Percentiles rank a stretch among this genome's conserved stretches.
phyloP scores from a whole-genome alignment of 2,113 vertebrate genomes.

The Melanocharis versteri region DNA sequence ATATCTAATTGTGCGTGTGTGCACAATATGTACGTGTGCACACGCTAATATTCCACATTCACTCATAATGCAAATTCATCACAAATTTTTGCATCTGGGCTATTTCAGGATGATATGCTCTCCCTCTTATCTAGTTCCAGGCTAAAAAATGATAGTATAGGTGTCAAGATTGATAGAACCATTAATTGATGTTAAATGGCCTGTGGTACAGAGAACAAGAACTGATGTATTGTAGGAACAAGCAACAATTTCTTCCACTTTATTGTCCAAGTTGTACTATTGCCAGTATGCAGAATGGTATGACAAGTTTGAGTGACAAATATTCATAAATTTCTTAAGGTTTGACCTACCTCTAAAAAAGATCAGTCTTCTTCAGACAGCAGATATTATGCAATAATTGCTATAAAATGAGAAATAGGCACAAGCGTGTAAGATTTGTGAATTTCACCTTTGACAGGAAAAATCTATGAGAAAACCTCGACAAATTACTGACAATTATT shows the following conservation, averaged over 20 bases:
- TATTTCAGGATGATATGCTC: background rate
- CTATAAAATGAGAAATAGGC: background rate
- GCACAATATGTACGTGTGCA: background rate
- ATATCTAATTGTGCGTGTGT: background rate
- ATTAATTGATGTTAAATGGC: background rate
- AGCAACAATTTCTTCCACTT: background rate
- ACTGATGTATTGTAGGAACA: background rate
- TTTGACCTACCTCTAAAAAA: background rate
- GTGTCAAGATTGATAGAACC: background rate
- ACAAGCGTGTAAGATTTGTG: fast-evolving
- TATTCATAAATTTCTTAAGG: background rate
- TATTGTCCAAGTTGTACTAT: background rate
- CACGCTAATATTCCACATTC: background rate
- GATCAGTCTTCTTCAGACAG: background rate
- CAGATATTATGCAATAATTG: background rate
- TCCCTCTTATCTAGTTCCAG: background rate
- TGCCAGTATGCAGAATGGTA: background rate
- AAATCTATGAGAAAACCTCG: background rate
- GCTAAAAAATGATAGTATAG: background rate
- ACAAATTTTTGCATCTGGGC: background rate
- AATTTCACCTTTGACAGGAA: background rate
- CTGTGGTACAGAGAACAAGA: background rate
- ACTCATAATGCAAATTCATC: background rate
- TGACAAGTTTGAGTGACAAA: background rate
- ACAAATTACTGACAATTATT: fast-evolving